Base-by-base conservation (phyloP, 2,797 vertebrate species). In the Poecilia wingei region DNA sequence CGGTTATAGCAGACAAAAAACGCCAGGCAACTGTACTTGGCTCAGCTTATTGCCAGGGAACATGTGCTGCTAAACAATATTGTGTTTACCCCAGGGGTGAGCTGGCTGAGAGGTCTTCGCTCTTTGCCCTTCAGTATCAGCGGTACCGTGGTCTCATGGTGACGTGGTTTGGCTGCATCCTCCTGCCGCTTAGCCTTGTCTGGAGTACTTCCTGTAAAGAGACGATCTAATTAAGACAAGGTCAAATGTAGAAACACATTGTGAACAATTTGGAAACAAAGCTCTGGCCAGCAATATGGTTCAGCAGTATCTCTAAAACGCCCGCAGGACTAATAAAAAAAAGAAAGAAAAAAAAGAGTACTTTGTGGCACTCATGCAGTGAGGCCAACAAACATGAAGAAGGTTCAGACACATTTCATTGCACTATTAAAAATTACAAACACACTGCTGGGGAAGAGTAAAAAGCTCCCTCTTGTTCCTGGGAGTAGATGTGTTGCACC, bases 21-120 rank as follows among this genome's bases (percentile, higher is more conserved):
- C 66, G 4, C 4, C 3, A 78, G 71, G 78, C 72, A 80, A 86
- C 74, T 76, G 59, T 47, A 80, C 72, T 84, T 82, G 70, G 82
- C 82, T 86, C 74, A 74, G 77, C 57, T 80, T 78, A 79, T 87
- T 84, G 81, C 73, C 59, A 88, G 76, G 75, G 39, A 53, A 41
- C 64, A 69, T 41, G 71, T 59, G 55, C 36, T 76, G 72, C 79
- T 84, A 41, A 79, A 75, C 72, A 75, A 79, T 75, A 75, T 66
- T 87, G 66, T 90, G 87, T 92, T 92, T 95, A 96, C 96, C 94
- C 83, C 84, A 53, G 91, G 75, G 2, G 10, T 76, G 82, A 95
- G 94, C 75, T 88, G 91, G 81, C 87, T 91, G 80, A 96, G 85
- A 75, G 95, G 93, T 85, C 86, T 91, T 49, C 53, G 79, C 75